phyloP scores from a whole-genome alignment of 2,113 vertebrate genomes.

The Apodemus speciosus region DNA sequence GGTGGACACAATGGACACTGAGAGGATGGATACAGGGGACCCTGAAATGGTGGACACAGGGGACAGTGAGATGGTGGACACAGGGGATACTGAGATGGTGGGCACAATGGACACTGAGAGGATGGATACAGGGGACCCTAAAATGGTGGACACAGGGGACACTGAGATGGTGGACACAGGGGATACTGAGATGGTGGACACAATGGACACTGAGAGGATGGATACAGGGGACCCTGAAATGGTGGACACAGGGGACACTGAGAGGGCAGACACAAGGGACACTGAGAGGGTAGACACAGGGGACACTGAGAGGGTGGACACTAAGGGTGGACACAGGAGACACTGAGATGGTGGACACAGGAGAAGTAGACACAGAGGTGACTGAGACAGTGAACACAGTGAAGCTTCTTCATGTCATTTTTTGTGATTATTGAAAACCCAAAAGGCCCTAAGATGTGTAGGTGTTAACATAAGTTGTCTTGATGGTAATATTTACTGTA shows the following conservation, averaged over 20 bases:
- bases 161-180: not conserved
- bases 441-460: not conserved
- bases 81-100: not conserved
- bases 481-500: not conserved
- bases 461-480: not conserved
- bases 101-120: not conserved
- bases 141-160: not conserved
- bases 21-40: too few species aligned
- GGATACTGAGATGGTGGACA: not conserved
- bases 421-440: not conserved
- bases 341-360: not conserved
- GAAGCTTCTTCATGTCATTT: not conserved
- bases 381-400: not conserved
- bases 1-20: not conserved
- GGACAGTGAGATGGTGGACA: not conserved
- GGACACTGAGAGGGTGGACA: not conserved
- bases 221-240: not conserved
- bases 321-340: not conserved
- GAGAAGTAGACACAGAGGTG: not conserved
- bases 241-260: not conserved
- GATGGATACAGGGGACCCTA: too few species aligned
- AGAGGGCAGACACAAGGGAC: not conserved
- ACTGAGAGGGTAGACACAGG: too few species aligned
- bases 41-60: not conserved
- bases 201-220: not conserved